Evolutionary conservation across 2,888 invertebrate species (phyloP).

Genomic region (Cenopis cana): DNA sequence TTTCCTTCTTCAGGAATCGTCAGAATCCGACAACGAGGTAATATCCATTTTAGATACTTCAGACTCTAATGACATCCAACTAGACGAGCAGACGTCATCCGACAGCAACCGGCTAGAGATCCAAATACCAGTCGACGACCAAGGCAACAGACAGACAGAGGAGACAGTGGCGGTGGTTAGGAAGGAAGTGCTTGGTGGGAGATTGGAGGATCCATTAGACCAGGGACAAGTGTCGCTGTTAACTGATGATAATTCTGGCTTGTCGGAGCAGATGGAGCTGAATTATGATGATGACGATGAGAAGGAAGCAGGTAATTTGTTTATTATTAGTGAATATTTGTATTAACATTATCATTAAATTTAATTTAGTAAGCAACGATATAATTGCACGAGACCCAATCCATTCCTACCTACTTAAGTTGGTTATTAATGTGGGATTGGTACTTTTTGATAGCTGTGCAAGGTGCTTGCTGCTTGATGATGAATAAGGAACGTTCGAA

Average conservation of each 20-base stretch:
- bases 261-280: slow-evolving; percentile 62
- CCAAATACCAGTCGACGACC: not conserved
- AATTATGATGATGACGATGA: slow-evolving; percentile 67
- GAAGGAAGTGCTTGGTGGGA: not conserved
- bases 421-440: too few relatives aligned
- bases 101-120: slow-evolving; percentile 40
- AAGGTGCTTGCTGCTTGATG: too few relatives aligned
- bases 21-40: slow-evolving; percentile 58
- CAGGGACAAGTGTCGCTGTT: slow-evolving; percentile 68
- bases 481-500: too few relatives aligned
- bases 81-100: slow-evolving; percentile 52
- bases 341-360: too few relatives aligned
- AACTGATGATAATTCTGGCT: slow-evolving; percentile 73
- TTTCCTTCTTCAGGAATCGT: slow-evolving; percentile 54
- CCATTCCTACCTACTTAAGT: too few relatives aligned
- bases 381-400: too few relatives aligned
- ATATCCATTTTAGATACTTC: slow-evolving; percentile 65
- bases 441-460: too few relatives aligned
- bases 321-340: not conserved
- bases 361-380: too few relatives aligned
- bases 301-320: slow-evolving; percentile 51
- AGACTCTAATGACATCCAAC: slow-evolving; percentile 52
- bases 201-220: slow-evolving; percentile 57
- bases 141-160: slow-evolving; percentile 19
- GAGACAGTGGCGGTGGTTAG: slow-evolving; percentile 7